These are phyloP conservation scores for Ptilonorhynchus violaceus DNA, from an alignment of 2,113 vertebrate genomes.

Conservation along the genomic window DNA sequence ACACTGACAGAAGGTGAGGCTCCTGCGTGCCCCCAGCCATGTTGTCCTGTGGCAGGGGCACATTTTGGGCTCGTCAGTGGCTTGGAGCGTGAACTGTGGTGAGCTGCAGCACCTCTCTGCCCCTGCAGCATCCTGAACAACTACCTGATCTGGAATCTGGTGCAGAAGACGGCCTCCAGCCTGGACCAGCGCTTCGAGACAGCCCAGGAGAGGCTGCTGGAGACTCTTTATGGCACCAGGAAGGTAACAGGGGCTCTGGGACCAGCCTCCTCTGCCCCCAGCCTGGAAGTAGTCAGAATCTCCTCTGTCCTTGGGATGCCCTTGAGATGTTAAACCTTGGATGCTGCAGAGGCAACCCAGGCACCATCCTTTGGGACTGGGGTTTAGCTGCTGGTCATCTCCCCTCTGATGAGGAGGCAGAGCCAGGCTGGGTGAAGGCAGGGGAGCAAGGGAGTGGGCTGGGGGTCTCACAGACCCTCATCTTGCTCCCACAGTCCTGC, in stretches of 20 bases:
- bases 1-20: constrained; percentile 83
- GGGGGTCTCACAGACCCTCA: neutral
- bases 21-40: rapidly evolving
- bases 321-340: neutral
- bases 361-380: neutral
- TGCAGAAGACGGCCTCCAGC: constrained; percentile 89
- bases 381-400: neutral
- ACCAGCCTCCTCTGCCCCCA: neutral
- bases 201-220: constrained; percentile 91
- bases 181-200: constrained; percentile 94
- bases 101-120: neutral
- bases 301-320: neutral
- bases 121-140: constrained; percentile 86
- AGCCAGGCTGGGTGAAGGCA: neutral
- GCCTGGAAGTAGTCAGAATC: neutral
- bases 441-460: neutral
- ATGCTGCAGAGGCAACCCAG: neutral
- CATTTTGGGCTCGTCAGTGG: rapidly evolving
- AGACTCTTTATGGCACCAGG: constrained; percentile 93
- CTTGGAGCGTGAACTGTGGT: rapidly evolving
- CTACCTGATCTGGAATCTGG: constrained; percentile 97
- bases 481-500: constrained; percentile 80
- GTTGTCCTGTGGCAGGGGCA: too few species aligned
- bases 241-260: constrained; percentile 71
- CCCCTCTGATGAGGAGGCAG: neutral